A percentile compares a stretch with the other conserved stretches of the same genome.
These are phyloP conservation scores for Mus pahari DNA, from an alignment of 2,113 vertebrate genomes.

Conservation along the genomic window DNA sequence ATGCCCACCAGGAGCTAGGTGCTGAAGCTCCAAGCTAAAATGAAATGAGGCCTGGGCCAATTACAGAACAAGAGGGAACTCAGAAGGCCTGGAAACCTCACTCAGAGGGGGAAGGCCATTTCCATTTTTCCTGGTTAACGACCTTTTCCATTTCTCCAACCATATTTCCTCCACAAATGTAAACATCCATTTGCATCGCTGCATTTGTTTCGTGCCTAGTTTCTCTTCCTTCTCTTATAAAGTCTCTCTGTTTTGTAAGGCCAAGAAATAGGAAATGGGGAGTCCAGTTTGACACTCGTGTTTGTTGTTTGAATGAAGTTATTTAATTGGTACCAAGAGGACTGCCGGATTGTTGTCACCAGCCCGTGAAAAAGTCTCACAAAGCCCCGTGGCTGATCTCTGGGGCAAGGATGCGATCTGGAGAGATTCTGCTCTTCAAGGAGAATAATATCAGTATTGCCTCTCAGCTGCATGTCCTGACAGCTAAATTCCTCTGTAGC, in stretches of 20 bases:
- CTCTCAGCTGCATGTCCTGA: background rate
- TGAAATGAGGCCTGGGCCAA: background rate
- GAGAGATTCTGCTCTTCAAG: background rate
- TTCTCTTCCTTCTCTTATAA: background rate
- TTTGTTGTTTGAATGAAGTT: background rate
- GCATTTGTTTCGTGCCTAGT: background rate
- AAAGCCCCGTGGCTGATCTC: background rate
- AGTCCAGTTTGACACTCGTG: background rate
- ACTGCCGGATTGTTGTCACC: background rate
- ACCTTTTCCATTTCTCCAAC: background rate
- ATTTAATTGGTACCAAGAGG: background rate
- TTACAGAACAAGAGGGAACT: too few relatives aligned
- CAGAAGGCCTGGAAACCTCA: too few relatives aligned
- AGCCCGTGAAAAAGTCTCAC: background rate
- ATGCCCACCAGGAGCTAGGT: rapidly evolving
- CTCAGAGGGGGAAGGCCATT: background rate
- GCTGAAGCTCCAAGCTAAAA: background rate
- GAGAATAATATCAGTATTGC: background rate
- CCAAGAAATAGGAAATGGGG: background rate
- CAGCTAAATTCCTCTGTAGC: too few relatives aligned
- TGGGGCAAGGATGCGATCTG: background rate
- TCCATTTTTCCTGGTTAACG: background rate
- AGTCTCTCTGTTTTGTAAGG: background rate
- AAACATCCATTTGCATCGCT: background rate
- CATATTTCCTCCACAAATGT: too few relatives aligned